Evolutionary conservation across 23 tunicate genomes (phyloP).

Genomic region (Trididemnum miniatum): DNA sequence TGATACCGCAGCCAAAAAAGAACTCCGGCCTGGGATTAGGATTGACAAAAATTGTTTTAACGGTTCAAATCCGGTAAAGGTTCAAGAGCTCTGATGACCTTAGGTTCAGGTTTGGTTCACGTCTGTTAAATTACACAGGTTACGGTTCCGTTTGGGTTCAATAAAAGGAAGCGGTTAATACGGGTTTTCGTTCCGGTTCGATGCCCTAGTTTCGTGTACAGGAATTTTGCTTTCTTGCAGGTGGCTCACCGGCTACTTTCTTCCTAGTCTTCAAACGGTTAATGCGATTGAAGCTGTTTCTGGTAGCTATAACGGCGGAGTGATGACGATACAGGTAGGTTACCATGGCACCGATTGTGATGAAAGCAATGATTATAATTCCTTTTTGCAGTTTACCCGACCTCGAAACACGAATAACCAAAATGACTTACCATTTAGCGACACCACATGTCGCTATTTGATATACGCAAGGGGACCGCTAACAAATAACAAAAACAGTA

Average conservation of each 20-base stretch:
- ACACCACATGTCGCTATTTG: conserved; percentile 42
- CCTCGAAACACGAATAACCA: conserved; percentile 32
- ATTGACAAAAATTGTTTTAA: too few species aligned
- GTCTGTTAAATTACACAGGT: too few species aligned
- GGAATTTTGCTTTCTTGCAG: neutral
- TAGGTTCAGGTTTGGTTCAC: too few species aligned
- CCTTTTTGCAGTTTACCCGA: conserved; percentile 27
- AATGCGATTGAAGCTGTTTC: conserved; percentile 12
- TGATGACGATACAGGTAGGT: conserved; percentile 53
- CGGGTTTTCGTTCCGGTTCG: too few species aligned
- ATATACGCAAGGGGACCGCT: conserved; percentile 54
- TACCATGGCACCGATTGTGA: too few species aligned
- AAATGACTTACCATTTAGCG: conserved; percentile 42
- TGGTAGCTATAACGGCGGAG: conserved; percentile 66
- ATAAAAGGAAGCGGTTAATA: too few species aligned
- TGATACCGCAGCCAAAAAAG: too few species aligned
- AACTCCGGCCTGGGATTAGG: too few species aligned
- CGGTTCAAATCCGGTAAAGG: too few species aligned
- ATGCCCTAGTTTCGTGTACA: too few species aligned
- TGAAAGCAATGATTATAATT: neutral
- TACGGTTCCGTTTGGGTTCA: too few species aligned
- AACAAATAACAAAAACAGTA: neutral
- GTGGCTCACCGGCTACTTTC: neutral
- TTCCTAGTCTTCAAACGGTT: conserved; percentile 14
- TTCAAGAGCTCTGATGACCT: too few species aligned